These are phyloP conservation scores for Mystacides longicornis DNA, from an alignment of 2,888 invertebrate genomes.

Conservation along the genomic window DNA sequence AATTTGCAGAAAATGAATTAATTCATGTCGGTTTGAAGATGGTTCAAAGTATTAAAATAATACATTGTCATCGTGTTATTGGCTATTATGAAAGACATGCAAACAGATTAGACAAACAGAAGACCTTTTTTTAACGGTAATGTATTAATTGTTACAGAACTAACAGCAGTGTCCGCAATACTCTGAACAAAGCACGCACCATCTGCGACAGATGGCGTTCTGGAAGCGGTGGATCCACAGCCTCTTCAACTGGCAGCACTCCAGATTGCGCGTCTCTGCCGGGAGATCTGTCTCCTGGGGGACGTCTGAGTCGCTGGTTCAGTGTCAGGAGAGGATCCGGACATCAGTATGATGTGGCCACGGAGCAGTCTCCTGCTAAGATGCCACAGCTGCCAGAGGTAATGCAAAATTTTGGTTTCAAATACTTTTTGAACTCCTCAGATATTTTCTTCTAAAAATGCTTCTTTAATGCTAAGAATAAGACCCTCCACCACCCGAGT, in stretches of 20 bases:
- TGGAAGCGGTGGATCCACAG: conserved; percentile 36
- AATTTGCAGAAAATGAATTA: too few species aligned
- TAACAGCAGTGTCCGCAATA: conserved; percentile 72
- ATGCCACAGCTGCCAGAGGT: conserved; percentile 82
- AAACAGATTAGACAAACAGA: too few species aligned
- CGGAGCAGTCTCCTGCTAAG: conserved; percentile 44
- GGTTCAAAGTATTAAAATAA: too few species aligned
- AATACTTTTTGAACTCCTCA: too few species aligned
- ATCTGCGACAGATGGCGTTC: conserved; percentile 74
- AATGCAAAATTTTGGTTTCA: conserved; percentile 27
- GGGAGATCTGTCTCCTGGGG: conserved; percentile 57
- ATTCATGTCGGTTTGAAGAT: too few species aligned
- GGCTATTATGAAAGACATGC: too few species aligned
- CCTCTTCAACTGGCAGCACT: conserved; percentile 33
- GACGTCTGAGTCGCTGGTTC: conserved; percentile 81
- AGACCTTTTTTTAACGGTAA: too few species aligned
- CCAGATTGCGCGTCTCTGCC: conserved; percentile 39
- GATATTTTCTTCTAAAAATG: too few species aligned
- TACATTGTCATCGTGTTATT: too few species aligned
- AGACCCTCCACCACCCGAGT: too few species aligned
- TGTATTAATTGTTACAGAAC: conserved; percentile 51
- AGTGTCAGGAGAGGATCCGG: conserved; percentile 75
- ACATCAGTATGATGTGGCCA: conserved; percentile 71
- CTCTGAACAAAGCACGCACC: conserved; percentile 73
- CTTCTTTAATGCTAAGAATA: too few species aligned